Evolutionary conservation across 2,888 invertebrate genomes (phyloP).

Genomic region (Zele albiditarsus): DNA sequence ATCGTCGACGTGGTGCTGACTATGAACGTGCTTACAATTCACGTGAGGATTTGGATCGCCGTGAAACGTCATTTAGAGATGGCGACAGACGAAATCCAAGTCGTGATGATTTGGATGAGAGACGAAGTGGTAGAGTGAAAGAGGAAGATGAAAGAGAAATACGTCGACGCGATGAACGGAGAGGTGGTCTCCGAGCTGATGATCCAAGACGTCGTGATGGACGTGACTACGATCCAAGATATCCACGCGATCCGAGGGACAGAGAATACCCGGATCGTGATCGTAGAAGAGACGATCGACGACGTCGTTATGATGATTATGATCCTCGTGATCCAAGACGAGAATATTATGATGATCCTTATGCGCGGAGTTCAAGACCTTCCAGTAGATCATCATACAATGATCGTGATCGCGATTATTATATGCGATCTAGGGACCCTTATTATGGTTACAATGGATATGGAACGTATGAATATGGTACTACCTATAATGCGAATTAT

Average conservation of each 20-base stretch:
- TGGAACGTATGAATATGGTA: slow-evolving; percentile 63
- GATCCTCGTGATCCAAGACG: slow-evolving; percentile 65
- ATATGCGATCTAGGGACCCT: slow-evolving; percentile 65
- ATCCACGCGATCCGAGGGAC: slow-evolving; percentile 55
- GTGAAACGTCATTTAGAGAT: slow-evolving; percentile 64
- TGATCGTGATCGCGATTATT: slow-evolving; percentile 69
- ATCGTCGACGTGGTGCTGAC: slow-evolving; percentile 64
- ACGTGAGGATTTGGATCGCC: slow-evolving; percentile 68
- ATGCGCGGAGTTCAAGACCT: slow-evolving; percentile 68
- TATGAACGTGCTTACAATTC: slow-evolving; percentile 65
- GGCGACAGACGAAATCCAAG: slow-evolving; percentile 65
- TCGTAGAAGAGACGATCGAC: slow-evolving; percentile 66
- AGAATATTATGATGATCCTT: slow-evolving; percentile 69
- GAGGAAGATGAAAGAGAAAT: slow-evolving; percentile 67
- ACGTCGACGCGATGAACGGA: slow-evolving; percentile 63
- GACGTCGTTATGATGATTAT: slow-evolving; percentile 67
- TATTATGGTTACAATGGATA: slow-evolving; percentile 68
- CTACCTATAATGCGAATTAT: slow-evolving; percentile 70
- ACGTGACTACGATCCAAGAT: slow-evolving; percentile 66
- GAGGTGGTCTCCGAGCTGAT: slow-evolving; percentile 59
- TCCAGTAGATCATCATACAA: slow-evolving; percentile 71
- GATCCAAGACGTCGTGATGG: slow-evolving; percentile 58
- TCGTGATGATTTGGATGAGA: slow-evolving; percentile 68
- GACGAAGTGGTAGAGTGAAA: slow-evolving; percentile 59
- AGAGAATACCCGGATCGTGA: slow-evolving; percentile 65